These are phyloP conservation scores for Karalla daura DNA, from an alignment of 2,797 vertebrate species.

Conservation along the genomic window DNA sequence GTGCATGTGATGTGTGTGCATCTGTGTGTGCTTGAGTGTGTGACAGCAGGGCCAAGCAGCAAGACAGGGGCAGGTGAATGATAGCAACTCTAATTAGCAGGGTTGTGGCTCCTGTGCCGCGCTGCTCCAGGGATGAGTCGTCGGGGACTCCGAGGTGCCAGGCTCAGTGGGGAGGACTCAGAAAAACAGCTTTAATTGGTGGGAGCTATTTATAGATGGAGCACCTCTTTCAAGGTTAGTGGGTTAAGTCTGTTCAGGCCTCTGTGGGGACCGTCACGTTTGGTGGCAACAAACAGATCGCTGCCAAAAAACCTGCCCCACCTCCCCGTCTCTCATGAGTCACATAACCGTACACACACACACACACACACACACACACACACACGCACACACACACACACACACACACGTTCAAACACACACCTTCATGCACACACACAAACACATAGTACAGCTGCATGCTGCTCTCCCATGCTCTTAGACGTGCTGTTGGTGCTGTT, in stretches of 20 bases:
- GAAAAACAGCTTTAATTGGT: constrained; percentile 87
- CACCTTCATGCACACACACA: constrained; percentile 30
- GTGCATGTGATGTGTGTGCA: not conserved
- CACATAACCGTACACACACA: constrained; percentile 37
- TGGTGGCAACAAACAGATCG: constrained; percentile 66
- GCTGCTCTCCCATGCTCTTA: constrained; percentile 42
- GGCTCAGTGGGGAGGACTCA: constrained; percentile 77
- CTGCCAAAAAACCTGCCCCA: constrained; percentile 57
- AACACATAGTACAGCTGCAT: constrained; percentile 17
- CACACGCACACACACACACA: constrained; percentile 11
- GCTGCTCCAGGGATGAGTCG: constrained; percentile 72
- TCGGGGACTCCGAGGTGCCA: constrained; percentile 71
- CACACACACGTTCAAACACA: constrained; percentile 16
- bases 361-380: constrained; percentile 21
- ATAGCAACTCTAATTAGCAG: constrained; percentile 80
- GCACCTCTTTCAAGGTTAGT: constrained; percentile 81
- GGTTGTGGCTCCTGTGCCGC: constrained; percentile 74
- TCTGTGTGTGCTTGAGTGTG: constrained; percentile 17
- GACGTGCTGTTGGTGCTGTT: constrained; percentile 59
- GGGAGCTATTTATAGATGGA: constrained; percentile 82
- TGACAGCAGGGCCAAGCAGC: constrained; percentile 50
- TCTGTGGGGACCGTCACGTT: constrained; percentile 70
- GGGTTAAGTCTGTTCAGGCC: constrained; percentile 78
- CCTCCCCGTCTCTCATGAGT: constrained; percentile 36
- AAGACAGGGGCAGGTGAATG: constrained; percentile 75